Percentiles rank a stretch among this genome's conserved stretches.
Evolutionary conservation across 2,797 vertebrate species (phyloP).

Genomic region (Tenualosa ilisha): DNA sequence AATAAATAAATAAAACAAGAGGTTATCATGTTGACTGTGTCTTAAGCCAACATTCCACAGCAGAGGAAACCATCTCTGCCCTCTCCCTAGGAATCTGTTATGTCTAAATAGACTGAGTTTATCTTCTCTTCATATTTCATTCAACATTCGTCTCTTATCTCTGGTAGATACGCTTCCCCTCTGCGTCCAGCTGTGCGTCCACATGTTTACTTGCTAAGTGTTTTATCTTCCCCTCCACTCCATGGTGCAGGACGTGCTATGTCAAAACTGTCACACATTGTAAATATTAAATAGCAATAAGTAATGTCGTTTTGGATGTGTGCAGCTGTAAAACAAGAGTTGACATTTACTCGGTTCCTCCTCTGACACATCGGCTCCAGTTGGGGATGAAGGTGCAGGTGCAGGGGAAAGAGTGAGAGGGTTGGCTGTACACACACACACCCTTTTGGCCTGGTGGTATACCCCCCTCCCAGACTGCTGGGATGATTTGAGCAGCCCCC

Average conservation of each 20-base stretch:
- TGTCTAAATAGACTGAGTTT: conserved; percentile 20
- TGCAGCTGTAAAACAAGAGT: background rate
- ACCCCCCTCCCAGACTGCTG: background rate
- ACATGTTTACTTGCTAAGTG: background rate
- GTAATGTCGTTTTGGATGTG: background rate
- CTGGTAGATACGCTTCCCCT: conserved; percentile 1
- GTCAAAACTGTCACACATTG: background rate
- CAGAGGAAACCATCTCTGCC: background rate
- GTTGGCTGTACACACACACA: background rate
- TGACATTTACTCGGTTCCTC: background rate
- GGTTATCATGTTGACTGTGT: background rate
- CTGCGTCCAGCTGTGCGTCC: conserved; percentile 7
- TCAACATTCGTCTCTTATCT: conserved; percentile 21
- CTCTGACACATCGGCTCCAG: background rate
- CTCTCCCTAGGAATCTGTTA: background rate
- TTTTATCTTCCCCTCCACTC: background rate
- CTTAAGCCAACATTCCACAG: conserved; percentile 11
- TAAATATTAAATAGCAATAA: conserved; percentile 10
- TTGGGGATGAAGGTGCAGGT: background rate
- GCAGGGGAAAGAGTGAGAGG: background rate
- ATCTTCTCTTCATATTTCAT: conserved; percentile 25
- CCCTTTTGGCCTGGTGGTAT: background rate
- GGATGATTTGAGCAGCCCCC: background rate
- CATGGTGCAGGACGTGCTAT: background rate
- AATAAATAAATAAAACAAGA: background rate